Evolutionary conservation across 2,113 vertebrate species (phyloP).

Genomic region (Dermatemys mawii): DNA sequence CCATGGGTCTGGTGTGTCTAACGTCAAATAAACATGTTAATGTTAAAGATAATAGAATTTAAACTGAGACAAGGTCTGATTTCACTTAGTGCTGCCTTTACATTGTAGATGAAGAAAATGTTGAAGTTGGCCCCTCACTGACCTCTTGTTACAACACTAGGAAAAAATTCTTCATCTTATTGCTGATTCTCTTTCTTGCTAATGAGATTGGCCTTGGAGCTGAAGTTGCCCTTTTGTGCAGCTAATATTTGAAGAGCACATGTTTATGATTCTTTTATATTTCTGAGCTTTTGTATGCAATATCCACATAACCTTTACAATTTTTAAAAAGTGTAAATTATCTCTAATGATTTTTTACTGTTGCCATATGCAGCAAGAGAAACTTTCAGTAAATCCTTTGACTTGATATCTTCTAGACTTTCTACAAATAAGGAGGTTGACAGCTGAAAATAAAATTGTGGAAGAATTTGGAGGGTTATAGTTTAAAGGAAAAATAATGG

Average conservation of each 20-base stretch:
- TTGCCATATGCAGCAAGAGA: not conserved
- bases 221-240: not conserved
- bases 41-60: conserved; percentile 18
- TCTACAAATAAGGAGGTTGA: not conserved
- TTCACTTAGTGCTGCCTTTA: not conserved
- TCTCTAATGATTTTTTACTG: not conserved
- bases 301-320: not conserved
- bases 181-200: conserved; percentile 33
- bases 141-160: conserved; percentile 21
- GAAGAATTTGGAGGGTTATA: not conserved
- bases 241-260: conserved; percentile 19
- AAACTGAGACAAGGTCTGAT: conserved; percentile 15
- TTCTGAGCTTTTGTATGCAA: not conserved
- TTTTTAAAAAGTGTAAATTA: not conserved
- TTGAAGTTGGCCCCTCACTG: not conserved
- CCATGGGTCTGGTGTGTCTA: not conserved
- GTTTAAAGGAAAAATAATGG: not conserved
- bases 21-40: conserved; percentile 6
- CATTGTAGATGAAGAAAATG: conserved; percentile 21
- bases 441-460: not conserved
- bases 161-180: not conserved
- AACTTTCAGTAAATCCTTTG: not conserved
- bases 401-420: not conserved
- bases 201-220: conserved; percentile 25
- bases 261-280: not conserved